Evolutionary conservation across 2,113 vertebrate species (phyloP).

Genomic region (Sebastes fasciatus): DNA sequence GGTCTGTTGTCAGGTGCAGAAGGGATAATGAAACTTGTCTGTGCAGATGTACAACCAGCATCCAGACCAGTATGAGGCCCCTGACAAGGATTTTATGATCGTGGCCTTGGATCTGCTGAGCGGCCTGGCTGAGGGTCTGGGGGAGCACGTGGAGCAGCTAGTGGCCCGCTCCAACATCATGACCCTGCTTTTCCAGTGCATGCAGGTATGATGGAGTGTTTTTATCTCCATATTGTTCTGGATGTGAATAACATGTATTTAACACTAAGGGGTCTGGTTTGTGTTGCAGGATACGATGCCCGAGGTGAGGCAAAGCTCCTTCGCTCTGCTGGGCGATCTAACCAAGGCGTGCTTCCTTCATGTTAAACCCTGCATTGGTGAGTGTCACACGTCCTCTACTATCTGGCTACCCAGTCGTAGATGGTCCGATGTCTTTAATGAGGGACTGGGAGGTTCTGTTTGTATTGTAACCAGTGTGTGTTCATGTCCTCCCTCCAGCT

Average conservation of each 20-base stretch:
- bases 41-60: conserved; percentile 96
- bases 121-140: conserved; percentile 93
- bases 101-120: conserved; percentile 95
- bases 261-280: conserved; percentile 1
- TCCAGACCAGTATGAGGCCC: conserved; percentile 95
- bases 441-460: neutral
- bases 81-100: conserved; percentile 98
- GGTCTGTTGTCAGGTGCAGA: too few relatives aligned
- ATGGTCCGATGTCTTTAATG: neutral
- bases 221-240: neutral
- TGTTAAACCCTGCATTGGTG: conserved; percentile 96
- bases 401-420: neutral
- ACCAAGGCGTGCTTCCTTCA: conserved; percentile 97
- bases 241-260: neutral
- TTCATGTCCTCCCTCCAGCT: conserved; percentile 77
- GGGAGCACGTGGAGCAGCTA: conserved; percentile 92
- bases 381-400: conserved; percentile 8
- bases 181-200: conserved; percentile 96
- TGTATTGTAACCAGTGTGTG: conserved; percentile 18
- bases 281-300: conserved; percentile 92
- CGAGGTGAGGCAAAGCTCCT: conserved; percentile 95
- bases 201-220: conserved; percentile 87
- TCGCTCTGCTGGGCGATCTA: conserved; percentile 93
- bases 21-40: neutral
- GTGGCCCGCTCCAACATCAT: conserved; percentile 96